Evolutionary conservation across 2,888 invertebrate genomes (phyloP), one percentile per base, ranked within the genome.

Genomic region (Charanyca ferruginea): DNA sequence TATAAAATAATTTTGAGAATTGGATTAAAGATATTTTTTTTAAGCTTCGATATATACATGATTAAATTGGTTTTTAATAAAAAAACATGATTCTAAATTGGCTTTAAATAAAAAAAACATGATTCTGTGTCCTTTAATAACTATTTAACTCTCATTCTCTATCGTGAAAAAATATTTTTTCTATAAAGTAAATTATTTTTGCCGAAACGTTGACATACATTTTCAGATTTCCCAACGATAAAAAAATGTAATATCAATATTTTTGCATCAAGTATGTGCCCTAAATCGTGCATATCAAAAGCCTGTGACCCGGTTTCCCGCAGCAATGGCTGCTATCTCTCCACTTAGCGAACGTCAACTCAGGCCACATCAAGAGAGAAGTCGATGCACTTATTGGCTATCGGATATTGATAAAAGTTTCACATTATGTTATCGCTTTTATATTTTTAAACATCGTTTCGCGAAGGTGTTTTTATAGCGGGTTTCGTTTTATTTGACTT

Each of bases 221-320:
- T 45, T 61, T 20, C 32, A 53, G 73, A 57, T 72, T 25, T 61
- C 18, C 41, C 0, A 49, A n/a, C n/a, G 67, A 75, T 78, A 69
- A 75, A 70, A 68, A 47, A 69, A 16, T 45, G 32, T 62, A 32
- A 44, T 67, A 59, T 60, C 62, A 66, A 64, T 67, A 32, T 62
- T 51, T 61, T 57, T 70, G 58, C 77, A 73, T 79, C 57, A 63
- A 70, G 73, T 74, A 58, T 55, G 57, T 59, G 80, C 57, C 83
- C 85, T 77, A 83, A 84, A 85, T 85, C 65, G 72, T 71, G 72
- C 66, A 67, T 84, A 83, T 81, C 81, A 61, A 80, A 76, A 77
- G 77, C 79, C 62, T 83, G 78, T 86, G 87, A 85, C 87, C 86
- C 73, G 81, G 68, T 87, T 90, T 82, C 79, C 73, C 55, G 64